Conservation (phyloP, 2,888 invertebrate species). For the Tineola bisselliella region DNA sequence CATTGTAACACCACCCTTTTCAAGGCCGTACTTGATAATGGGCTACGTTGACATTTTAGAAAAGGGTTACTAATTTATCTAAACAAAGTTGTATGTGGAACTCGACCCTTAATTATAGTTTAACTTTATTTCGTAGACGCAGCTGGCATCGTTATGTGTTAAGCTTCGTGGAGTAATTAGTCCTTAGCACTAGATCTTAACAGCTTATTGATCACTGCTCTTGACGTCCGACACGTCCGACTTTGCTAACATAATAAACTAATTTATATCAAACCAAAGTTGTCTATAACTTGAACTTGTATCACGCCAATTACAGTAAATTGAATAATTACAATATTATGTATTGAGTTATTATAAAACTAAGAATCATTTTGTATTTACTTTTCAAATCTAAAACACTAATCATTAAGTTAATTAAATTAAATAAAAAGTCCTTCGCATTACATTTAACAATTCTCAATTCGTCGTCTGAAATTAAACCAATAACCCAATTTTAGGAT, state of each 20-base stretch:
- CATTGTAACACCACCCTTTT: constrained; percentile 31
- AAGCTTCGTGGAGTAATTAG: neutral
- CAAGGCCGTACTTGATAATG: constrained; percentile 44
- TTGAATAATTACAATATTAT: neutral
- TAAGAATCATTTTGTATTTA: too few relatives aligned
- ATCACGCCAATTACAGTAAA: neutral
- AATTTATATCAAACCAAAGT: neutral
- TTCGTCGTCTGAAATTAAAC: constrained; percentile 20
- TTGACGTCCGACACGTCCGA: neutral
- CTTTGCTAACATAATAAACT: neutral
- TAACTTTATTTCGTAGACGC: constrained; percentile 48
- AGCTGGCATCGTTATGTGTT: constrained; percentile 27
- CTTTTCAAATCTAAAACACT: too few relatives aligned
- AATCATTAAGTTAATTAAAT: too few relatives aligned
- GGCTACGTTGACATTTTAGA: constrained; percentile 54
- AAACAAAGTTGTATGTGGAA: constrained; percentile 44
- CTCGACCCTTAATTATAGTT: constrained; percentile 56
- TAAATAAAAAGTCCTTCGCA: neutral
- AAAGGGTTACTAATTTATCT: constrained; percentile 64
- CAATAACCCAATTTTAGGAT: constrained; percentile 25
- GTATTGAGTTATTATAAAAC: too few relatives aligned
- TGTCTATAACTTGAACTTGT: neutral
- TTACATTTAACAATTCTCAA: neutral
- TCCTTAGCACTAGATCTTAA: neutral
- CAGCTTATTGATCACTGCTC: neutral